phyloP scores from a whole-genome alignment of 2,797 vertebrate species.

The Synanceia verrucosa region DNA sequence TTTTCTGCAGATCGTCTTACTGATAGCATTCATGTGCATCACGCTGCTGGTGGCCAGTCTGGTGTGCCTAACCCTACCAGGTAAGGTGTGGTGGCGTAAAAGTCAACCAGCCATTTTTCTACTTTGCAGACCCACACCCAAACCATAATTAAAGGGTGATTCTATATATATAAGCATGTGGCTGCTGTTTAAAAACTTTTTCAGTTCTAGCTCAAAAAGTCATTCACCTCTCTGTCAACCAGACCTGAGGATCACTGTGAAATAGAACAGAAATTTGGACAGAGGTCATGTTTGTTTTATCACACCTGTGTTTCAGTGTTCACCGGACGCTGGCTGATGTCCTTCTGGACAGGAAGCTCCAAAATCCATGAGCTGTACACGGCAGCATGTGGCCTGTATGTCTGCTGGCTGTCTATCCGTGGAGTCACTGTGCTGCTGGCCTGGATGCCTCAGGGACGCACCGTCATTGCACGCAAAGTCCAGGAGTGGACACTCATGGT shows the following conservation, averaged over 20 bases:
- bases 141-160: constrained; percentile 41
- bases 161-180: not conserved
- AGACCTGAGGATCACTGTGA: not conserved
- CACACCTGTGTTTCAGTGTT: constrained; percentile 85
- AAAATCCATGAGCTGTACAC: constrained; percentile 99
- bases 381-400: constrained; percentile 96
- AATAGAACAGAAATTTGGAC: not conserved
- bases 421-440: constrained; percentile 93
- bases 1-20: constrained; percentile 88
- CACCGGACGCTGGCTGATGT: constrained; percentile 99
- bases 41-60: constrained; percentile 94
- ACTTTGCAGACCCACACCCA: constrained; percentile 20
- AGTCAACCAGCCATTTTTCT: not conserved
- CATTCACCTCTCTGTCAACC: not conserved
- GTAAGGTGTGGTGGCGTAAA: constrained; percentile 74
- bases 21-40: constrained; percentile 95
- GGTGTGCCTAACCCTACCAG: constrained; percentile 94
- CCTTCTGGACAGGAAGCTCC: constrained; percentile 97
- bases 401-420: constrained; percentile 96
- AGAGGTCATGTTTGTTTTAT: constrained; percentile 1
- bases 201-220: not conserved
- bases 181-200: not conserved
- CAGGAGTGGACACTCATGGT: constrained; percentile 99
- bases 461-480: constrained; percentile 93
- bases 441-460: constrained; percentile 98